Evolutionary conservation across 92 coral and sea anemone genomes (phyloP), one percentile per base, ranked within the genome.

Genomic region (Zoanthus sociatus): DNA sequence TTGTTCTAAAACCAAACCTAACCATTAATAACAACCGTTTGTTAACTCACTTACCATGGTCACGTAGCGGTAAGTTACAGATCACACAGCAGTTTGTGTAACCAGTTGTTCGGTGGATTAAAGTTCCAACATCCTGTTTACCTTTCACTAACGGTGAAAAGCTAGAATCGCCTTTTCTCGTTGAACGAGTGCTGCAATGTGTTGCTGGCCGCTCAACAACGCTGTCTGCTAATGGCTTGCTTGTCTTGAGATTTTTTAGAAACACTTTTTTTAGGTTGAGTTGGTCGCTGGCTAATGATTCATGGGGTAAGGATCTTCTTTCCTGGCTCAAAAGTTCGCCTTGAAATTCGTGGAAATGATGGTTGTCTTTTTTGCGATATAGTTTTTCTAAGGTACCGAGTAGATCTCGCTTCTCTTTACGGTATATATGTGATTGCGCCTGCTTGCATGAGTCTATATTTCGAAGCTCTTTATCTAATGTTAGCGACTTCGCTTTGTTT

Each of bases 321-420:
- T 74, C 69, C 71, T 70, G 67, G 69, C 75, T 66, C 15, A 61
- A 86, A 33, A 84, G 73, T 70, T 55, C 73, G 69, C 70, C 77
- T 32, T 87, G 83, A 17, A 83, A 86, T 31, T 89, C 94, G 11
- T 73, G 44, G 18, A 79, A 67, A 77, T 91, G 94, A 8, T 87
- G 89, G 31, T 93, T 86, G 16, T 96, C 96, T 76, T 97, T 94
- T 77, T 90, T 89, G 30, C 89, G 90, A 48, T 92, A 89, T 44
- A 97, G 88, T 83, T 96, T 92, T 72, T 83, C 88, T 33, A 97
- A 88, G 8, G 98, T 93, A 55, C 77, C 89, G 9, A 89, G 76
- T 37, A 97, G 86, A 48, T 95, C 99, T 76, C 92, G 87, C 67
- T 97, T 96, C 54, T 97, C 99, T 83, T 97, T 97, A 54, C 98